Evolutionary conservation across 2,888 invertebrate species (phyloP), one percentile per base, ranked within the genome.

Genomic region (Noctua janthina): DNA sequence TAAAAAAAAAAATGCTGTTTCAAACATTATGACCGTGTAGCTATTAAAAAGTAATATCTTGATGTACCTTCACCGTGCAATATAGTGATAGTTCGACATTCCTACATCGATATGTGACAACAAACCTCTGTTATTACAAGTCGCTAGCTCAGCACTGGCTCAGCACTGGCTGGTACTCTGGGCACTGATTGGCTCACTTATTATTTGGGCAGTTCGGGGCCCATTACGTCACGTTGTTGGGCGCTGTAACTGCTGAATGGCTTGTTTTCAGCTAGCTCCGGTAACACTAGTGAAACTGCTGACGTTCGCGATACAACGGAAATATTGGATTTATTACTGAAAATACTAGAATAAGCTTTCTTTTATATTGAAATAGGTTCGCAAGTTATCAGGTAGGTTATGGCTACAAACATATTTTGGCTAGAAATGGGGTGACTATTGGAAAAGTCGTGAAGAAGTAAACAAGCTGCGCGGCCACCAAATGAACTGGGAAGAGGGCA

Each of bases 181-280:
- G 62, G 29, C n/a, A 59, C 23, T 66, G 73, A 76, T 86, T 84
- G 80, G 85, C 80, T 80, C 85, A 74, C 80, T 87, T 86, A 86
- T 84, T 72, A 68, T 78, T 77, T 56, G 68, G 84, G 69, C 72
- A 74, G 79, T 64, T 64, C 62, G 66, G 62, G 49, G 43, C 84
- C 67, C 87, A 79, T 76, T 73, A 75, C 87, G 71, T 67, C 73
- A 67, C 73, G 66, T 77, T 76, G 83, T 74, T 69, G 76, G 62
- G 23, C 68, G 72, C 78, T 70, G 62, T 77, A 70, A 79, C 87
- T 54, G 79, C 84, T 79, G 79, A 83, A 78, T 79, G 46, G 76
- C 29, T 73, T 77, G 79, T 84, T 79, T 76, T 73, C 75, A 85
- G 84, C 73, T 64, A 67, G 76, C 66, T 69, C 49, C 49, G 77